Evolutionary conservation across 2,888 invertebrate species (phyloP).

Genomic region (Cenopis cana): DNA sequence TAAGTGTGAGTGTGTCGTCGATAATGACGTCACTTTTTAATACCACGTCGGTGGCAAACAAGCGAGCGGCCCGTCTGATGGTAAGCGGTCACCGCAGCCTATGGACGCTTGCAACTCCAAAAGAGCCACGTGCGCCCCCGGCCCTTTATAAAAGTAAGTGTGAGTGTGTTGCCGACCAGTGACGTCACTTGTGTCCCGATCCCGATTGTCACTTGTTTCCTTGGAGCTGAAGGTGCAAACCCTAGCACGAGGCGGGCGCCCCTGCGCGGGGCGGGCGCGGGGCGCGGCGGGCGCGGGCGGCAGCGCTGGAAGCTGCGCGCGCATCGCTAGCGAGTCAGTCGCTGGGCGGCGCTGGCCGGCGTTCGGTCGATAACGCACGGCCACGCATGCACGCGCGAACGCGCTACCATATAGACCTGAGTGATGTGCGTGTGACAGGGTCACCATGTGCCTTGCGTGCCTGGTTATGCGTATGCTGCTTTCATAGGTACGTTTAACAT

Average conservation of each 20-base stretch:
- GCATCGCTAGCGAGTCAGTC: slow-evolving; percentile 76
- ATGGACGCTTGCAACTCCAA: too few species aligned
- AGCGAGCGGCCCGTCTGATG: too few species aligned
- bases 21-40: too few species aligned
- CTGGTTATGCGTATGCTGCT: slow-evolving; percentile 42
- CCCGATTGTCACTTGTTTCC: too few species aligned
- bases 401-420: slow-evolving; percentile 52
- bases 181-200: too few species aligned
- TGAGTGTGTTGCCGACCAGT: too few species aligned
- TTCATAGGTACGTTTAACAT: slow-evolving; percentile 41
- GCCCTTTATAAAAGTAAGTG: too few species aligned
- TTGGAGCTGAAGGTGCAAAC: background rate
- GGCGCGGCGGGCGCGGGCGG: slow-evolving; percentile 51
- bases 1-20: too few species aligned
- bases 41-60: too few species aligned
- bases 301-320: slow-evolving; percentile 73
- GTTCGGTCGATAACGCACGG: slow-evolving; percentile 74
- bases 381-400: slow-evolving; percentile 53
- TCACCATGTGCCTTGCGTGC: slow-evolving; percentile 39
- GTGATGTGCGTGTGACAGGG: slow-evolving; percentile 33
- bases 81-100: too few species aligned
- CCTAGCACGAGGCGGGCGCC: slow-evolving; percentile 44
- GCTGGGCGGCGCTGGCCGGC: slow-evolving; percentile 78
- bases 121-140: too few species aligned
- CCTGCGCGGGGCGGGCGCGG: slow-evolving; percentile 34